These are phyloP conservation scores for Ceratosolen fusciceps DNA, from an alignment of 1,140 invertebrate species.

Conservation along the genomic window DNA sequence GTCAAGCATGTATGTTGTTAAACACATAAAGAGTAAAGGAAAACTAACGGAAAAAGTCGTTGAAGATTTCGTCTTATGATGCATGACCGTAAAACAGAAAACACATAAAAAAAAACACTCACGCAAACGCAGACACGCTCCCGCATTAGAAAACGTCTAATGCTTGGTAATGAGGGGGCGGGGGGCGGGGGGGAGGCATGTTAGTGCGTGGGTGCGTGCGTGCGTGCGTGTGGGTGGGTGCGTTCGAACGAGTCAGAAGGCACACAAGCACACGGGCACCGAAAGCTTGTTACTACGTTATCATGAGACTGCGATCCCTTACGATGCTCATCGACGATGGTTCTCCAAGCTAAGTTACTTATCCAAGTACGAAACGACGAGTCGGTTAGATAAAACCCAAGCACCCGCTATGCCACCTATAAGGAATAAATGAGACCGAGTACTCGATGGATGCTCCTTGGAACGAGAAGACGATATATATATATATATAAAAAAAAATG, in stretches of 20 bases:
- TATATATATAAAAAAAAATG: too few species aligned
- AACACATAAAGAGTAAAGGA: slow-evolving; percentile 46
- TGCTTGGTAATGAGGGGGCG: too few species aligned
- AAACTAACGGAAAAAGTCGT: slow-evolving; percentile 9
- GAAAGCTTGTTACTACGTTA: not conserved
- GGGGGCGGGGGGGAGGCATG: too few species aligned
- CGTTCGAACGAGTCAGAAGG: not conserved
- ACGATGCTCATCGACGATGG: slow-evolving; percentile 14
- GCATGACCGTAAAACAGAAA: slow-evolving; percentile 2
- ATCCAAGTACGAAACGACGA: slow-evolving; percentile 50
- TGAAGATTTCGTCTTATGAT: not conserved
- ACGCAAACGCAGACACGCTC: not conserved
- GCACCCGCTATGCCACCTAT: slow-evolving; percentile 49
- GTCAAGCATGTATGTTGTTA: slow-evolving; percentile 48
- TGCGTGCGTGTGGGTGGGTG: not conserved
- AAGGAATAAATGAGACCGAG: slow-evolving; percentile 45
- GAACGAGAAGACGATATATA: too few species aligned
- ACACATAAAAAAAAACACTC: not conserved
- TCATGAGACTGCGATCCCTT: not conserved
- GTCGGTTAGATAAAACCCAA: slow-evolving; percentile 48
- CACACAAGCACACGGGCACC: not conserved
- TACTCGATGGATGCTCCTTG: not conserved
- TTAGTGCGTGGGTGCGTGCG: not conserved
- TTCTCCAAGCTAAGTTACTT: slow-evolving; percentile 30
- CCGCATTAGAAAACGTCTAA: too few species aligned